These are phyloP conservation scores for Endomychus coccineus DNA, from an alignment of 2,888 invertebrate genomes.

Conservation along the genomic window DNA sequence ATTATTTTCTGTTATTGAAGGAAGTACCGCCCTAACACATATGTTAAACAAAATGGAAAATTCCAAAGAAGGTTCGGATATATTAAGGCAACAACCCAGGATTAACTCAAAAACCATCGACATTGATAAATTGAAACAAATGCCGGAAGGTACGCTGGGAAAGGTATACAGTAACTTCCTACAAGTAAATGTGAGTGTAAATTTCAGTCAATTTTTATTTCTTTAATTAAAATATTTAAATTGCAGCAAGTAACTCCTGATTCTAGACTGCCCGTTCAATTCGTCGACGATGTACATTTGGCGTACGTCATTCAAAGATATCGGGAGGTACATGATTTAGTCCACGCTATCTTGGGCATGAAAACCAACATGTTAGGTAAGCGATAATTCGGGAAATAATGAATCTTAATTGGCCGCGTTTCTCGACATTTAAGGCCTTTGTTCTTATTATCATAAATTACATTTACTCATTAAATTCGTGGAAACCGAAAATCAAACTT, in stretches of 20 bases:
- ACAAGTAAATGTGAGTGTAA: constrained; percentile 59
- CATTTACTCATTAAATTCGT: too few species aligned
- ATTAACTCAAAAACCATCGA: constrained; percentile 80
- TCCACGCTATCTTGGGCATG: constrained; percentile 87
- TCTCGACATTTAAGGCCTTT: too few species aligned
- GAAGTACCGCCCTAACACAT: constrained; percentile 57
- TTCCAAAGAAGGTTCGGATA: constrained; percentile 68
- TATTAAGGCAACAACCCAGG: constrained; percentile 72
- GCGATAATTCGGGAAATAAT: too few species aligned
- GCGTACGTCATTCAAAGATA: constrained; percentile 98
- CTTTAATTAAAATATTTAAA: background rate
- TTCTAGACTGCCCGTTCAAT: constrained; percentile 80
- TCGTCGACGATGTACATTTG: constrained; percentile 80
- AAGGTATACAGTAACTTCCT: constrained; percentile 80
- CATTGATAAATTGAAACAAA: constrained; percentile 57
- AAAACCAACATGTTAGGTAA: constrained; percentile 59
- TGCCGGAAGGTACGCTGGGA: constrained; percentile 80
- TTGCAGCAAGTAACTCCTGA: constrained; percentile 83
- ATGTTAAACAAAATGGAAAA: constrained; percentile 70
- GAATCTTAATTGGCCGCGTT: too few species aligned
- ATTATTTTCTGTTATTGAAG: constrained; percentile 14
- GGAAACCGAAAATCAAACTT: too few species aligned
- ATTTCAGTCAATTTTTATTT: too few species aligned
- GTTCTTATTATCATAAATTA: too few species aligned
- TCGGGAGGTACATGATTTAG: constrained; percentile 92